Evolutionary conservation across 2,888 invertebrate genomes (phyloP).

Genomic region (Erebia epiphron): DNA sequence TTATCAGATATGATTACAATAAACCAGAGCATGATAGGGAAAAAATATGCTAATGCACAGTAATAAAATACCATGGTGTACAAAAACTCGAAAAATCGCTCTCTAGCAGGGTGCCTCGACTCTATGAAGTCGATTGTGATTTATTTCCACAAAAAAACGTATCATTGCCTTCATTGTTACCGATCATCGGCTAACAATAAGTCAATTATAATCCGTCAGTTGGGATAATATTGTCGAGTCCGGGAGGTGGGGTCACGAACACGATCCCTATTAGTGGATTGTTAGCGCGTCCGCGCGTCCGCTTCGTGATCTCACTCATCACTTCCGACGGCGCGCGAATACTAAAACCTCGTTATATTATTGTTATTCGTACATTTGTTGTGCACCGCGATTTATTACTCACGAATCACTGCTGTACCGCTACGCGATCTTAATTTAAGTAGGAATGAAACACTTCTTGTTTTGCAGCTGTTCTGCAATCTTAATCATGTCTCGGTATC

Average conservation of each 20-base stretch:
- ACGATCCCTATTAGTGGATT: slow-evolving; percentile 74
- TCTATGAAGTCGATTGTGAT: slow-evolving; percentile 14
- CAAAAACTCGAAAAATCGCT: neutral
- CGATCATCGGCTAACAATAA: slow-evolving; percentile 20
- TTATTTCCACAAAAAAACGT: neutral
- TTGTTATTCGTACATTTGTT: slow-evolving; percentile 43
- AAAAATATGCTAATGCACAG: slow-evolving; percentile 3
- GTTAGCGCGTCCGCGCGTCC: slow-evolving; percentile 65
- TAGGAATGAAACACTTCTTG: slow-evolving; percentile 26
- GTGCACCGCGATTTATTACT: slow-evolving; percentile 40
- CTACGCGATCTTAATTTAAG: slow-evolving; percentile 40
- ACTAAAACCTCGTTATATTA: slow-evolving; percentile 38
- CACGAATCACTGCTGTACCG: slow-evolving; percentile 39
- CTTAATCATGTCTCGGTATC: slow-evolving; percentile 19
- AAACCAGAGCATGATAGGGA: neutral
- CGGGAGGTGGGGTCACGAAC: slow-evolving; percentile 68
- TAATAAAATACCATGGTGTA: neutral
- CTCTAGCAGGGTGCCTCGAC: neutral
- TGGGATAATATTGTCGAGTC: slow-evolving; percentile 62
- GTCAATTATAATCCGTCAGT: slow-evolving; percentile 46
- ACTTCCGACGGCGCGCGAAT: slow-evolving; percentile 64
- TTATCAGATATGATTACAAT: neutral
- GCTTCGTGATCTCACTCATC: slow-evolving; percentile 73
- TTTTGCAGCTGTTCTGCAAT: slow-evolving; percentile 18
- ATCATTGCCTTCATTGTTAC: slow-evolving; percentile 14